Percentiles rank a stretch among this genome's conserved stretches.
These are phyloP conservation scores for Toxostoma redivivum DNA, from an alignment of 2,113 vertebrate species.

Conservation along the genomic window DNA sequence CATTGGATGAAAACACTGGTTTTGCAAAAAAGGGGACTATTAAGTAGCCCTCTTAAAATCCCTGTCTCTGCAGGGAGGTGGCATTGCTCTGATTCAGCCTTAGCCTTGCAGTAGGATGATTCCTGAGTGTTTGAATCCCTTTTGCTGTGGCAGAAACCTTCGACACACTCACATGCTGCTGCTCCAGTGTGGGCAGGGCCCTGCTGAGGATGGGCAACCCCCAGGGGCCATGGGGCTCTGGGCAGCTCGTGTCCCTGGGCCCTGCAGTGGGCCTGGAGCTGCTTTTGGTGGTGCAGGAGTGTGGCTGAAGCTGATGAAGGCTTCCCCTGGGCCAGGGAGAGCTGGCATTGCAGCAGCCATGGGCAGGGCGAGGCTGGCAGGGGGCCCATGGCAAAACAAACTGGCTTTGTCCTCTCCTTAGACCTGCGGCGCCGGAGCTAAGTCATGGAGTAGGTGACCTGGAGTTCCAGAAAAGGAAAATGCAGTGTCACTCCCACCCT, in stretches of 20 bases:
- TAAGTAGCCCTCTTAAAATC: neutral
- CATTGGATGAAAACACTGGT: neutral
- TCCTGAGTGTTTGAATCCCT: neutral
- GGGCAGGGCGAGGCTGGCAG: neutral
- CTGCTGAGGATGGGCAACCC: neutral
- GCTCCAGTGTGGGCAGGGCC: neutral
- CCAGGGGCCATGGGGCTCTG: rapidly evolving
- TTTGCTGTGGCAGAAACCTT: neutral
- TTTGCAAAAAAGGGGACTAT: neutral
- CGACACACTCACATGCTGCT: rapidly evolving
- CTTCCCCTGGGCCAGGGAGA: rapidly evolving
- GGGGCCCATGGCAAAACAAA: neutral
- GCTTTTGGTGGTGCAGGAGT: rapidly evolving
- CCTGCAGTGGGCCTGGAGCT: neutral
- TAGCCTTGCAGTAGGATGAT: neutral
- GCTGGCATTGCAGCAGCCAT: neutral
- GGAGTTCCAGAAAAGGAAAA: neutral
- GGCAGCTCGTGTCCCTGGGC: neutral
- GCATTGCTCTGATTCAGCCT: neutral
- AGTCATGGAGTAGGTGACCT: neutral
- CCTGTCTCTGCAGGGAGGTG: neutral
- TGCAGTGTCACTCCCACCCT: neutral
- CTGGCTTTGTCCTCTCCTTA: neutral
- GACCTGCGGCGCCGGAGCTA: neutral
- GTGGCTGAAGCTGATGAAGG: neutral